Percentiles rank a stretch among this genome's conserved stretches.
Evolutionary conservation across 2,797 vertebrate genomes (phyloP).

Genomic region (Austrolebias charrua): DNA sequence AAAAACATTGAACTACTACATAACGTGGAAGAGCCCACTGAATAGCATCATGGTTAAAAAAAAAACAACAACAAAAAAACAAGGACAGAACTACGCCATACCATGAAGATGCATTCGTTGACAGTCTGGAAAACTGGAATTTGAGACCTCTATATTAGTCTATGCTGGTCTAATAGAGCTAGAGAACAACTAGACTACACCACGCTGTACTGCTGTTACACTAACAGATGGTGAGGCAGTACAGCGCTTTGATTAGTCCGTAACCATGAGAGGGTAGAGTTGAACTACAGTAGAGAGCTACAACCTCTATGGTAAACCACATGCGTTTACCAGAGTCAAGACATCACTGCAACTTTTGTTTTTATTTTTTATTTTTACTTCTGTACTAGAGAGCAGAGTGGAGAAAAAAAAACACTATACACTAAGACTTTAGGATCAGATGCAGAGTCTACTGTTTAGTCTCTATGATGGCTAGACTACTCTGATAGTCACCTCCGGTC

Average conservation of each 20-base stretch:
- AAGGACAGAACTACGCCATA: conserved; percentile 64
- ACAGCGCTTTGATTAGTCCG: conserved; percentile 84
- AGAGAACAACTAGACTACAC: conserved; percentile 81
- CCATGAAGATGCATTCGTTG: conserved; percentile 66
- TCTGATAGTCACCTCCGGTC: conserved; percentile 87
- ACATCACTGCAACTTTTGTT: conserved; percentile 53
- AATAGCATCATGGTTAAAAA: conserved; percentile 43
- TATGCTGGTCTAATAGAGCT: conserved; percentile 80
- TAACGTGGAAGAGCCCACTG: conserved; percentile 29
- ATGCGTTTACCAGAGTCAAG: conserved; percentile 69
- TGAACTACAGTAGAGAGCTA: conserved; percentile 78
- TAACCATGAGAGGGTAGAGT: conserved; percentile 80
- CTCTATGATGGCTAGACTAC: conserved; percentile 83
- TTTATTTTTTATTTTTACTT: conserved; percentile 17
- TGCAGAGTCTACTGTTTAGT: conserved; percentile 84
- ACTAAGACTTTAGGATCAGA: conserved; percentile 82
- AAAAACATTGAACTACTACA: conserved; percentile 5
- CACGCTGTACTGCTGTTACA: conserved; percentile 80
- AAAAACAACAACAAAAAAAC: conserved; percentile 7
- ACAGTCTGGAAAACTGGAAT: conserved; percentile 73
- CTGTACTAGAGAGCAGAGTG: conserved; percentile 78
- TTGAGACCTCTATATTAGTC: conserved; percentile 83
- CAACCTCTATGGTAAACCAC: conserved; percentile 72
- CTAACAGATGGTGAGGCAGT: conserved; percentile 80
- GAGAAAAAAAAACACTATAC: conserved; percentile 76